These are phyloP conservation scores for Ephydatia muelleri DNA, from an alignment of 37 sponge, comb jelly and placozoan species.

Conservation along the genomic window DNA sequence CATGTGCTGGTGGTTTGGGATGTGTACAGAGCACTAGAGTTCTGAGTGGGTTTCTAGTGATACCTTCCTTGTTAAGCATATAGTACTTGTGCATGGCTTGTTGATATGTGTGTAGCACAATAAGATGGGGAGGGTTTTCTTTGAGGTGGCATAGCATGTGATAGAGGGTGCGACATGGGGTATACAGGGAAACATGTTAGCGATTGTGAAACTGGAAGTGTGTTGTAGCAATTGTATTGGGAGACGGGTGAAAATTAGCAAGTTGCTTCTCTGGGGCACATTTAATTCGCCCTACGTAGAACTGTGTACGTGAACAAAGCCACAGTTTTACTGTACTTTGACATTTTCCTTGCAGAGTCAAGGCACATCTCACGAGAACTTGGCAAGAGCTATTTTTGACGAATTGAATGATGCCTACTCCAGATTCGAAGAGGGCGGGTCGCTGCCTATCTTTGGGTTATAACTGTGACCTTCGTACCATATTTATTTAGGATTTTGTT, in stretches of 20 bases:
- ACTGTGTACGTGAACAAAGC: too few species aligned
- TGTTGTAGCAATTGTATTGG: too few species aligned
- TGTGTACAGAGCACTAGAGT: not conserved
- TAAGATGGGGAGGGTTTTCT: too few species aligned
- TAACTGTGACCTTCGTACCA: not conserved
- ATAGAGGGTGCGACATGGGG: too few species aligned
- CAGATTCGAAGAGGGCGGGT: constrained; percentile 82
- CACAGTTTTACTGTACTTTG: not conserved
- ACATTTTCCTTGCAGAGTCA: constrained; percentile 6
- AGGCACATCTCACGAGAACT: constrained; percentile 67
- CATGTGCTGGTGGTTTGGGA: not conserved
- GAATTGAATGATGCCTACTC: constrained; percentile 94
- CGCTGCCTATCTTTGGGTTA: constrained; percentile 32
- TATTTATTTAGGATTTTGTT: not conserved
- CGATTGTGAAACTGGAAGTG: too few species aligned
- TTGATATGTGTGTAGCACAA: too few species aligned
- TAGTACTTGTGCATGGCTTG: not conserved
- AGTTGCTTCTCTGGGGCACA: too few species aligned
- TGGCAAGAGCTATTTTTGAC: constrained; percentile 92
- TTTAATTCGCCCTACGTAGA: too few species aligned
- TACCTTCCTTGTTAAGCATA: not conserved
- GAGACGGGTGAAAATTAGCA: too few species aligned
- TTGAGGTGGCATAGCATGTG: too few species aligned
- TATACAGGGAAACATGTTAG: too few species aligned
- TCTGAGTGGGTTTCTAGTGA: too few species aligned